These are phyloP conservation scores for Triplophysa siluroides DNA, from an alignment of 2,113 vertebrate species.

Conservation along the genomic window DNA sequence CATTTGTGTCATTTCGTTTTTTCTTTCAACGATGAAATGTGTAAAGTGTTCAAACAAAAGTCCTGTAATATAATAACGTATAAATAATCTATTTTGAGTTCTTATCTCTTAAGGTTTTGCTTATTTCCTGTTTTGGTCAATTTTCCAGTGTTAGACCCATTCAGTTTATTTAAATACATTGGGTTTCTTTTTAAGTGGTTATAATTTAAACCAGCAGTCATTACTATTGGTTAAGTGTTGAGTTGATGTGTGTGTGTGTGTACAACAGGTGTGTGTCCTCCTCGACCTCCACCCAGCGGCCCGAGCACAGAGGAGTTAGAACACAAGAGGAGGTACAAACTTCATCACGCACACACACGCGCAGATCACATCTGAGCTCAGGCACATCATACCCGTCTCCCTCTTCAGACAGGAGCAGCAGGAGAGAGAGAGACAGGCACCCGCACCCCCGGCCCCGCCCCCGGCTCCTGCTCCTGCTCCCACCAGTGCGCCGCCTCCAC, in stretches of 20 bases:
- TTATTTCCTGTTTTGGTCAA: too few relatives aligned
- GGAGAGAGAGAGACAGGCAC: constrained; percentile 64
- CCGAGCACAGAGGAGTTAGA: constrained; percentile 82
- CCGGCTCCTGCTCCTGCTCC: constrained; percentile 56
- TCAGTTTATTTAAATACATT: too few relatives aligned
- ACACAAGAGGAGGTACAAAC: constrained; percentile 80
- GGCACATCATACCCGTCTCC: background rate
- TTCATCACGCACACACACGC: background rate
- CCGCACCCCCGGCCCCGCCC: constrained; percentile 61
- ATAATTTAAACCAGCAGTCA: too few relatives aligned
- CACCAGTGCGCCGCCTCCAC: constrained; percentile 45
- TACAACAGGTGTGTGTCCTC: constrained; percentile 26
- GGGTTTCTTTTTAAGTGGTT: too few relatives aligned
- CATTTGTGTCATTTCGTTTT: background rate
- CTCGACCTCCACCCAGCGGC: constrained; percentile 77
- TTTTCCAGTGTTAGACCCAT: too few relatives aligned
- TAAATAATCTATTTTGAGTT: too few relatives aligned
- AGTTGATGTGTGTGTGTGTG: too few relatives aligned
- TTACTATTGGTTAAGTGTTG: too few relatives aligned
- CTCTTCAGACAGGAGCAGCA: constrained; percentile 66
- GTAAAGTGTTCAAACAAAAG: background rate
- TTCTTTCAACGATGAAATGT: background rate
- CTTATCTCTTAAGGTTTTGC: too few relatives aligned
- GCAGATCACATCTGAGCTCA: background rate
- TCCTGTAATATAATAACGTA: too few relatives aligned